These are phyloP conservation scores for Nomia melanderi DNA, from an alignment of 1,140 invertebrate genomes.

Conservation along the genomic window DNA sequence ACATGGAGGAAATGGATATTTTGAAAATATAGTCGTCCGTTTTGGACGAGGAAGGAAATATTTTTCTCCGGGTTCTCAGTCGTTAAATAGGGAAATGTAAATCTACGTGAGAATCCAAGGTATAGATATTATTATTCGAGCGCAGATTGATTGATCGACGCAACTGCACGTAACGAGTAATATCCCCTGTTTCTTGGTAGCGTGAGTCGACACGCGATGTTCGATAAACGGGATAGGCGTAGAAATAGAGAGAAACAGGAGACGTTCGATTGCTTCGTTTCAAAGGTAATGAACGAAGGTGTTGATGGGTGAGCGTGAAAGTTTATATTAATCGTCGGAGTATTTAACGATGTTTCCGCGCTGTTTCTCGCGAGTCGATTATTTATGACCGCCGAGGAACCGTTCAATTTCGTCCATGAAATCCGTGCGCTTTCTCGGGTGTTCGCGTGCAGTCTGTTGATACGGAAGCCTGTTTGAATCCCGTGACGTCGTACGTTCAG, in stretches of 20 bases:
- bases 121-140: not conserved
- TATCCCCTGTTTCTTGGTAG: not conserved
- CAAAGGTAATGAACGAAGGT: not conserved
- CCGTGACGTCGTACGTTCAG: not conserved
- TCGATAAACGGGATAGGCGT: not conserved
- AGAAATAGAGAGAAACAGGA: not conserved
- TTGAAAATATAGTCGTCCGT: too few relatives aligned
- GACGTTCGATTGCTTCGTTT: not conserved
- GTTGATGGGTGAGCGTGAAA: not conserved
- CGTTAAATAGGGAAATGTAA: too few relatives aligned
- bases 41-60: too few relatives aligned
- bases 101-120: too few relatives aligned
- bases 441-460: not conserved
- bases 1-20: too few relatives aligned
- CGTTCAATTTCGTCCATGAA: conserved; percentile 20
- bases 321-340: not conserved
- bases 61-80: too few relatives aligned
- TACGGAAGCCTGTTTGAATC: not conserved
- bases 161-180: not conserved
- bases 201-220: not conserved
- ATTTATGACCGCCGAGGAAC: not conserved
- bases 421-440: not conserved
- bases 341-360: conserved; percentile 2
- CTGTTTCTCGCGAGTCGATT: not conserved
- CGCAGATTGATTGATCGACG: not conserved